Base-by-base conservation (phyloP, 2,797 vertebrate genomes). In the Kryptolebias ocellatus region DNA sequence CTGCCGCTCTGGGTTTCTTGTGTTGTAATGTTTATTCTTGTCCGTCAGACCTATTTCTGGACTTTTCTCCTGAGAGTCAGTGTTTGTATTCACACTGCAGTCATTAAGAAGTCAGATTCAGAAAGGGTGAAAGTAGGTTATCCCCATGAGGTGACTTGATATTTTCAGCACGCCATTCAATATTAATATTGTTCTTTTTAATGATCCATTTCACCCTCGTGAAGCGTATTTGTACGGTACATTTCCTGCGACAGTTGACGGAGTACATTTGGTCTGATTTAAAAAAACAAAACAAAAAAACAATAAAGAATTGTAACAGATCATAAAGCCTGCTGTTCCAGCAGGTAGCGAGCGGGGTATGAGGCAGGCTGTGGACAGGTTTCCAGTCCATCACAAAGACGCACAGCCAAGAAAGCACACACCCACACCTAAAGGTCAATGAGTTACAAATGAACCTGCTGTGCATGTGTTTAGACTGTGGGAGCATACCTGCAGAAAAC, bases 31-130 rank as follows among this genome's bases (percentile, higher is more conserved):
- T 37, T 59, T 1, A 53, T 62, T 57, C 67, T 8, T 58, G n/a
- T 80, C 67, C 55, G 53, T 64, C 71, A 8, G 69, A 60, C 27
- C 49, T 80, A 71, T 81, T 83, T 68, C 64, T 74, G 64, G 63
- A 67, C 34, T 4, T 3, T 54, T 65, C 47, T 63, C 81, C 76
- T 79, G 24, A 15, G 64, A 74, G 74, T 5, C 64, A 4, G 55
- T 64, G 76, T 80, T 84, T 82, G 79, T 72, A 49, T 60, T 69
- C 61, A 0, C 56, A 8, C 67, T 44, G 58, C 70, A 75, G 62
- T 75, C 74, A 71, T 66, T 60, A 83, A 64, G 31, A 59, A 67
- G 76, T 64, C 54, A 1, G 37, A 63, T 52, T 52, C 65, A 29
- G 31, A 70, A 60, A 18, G 58, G 65, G 15, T 70, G 74, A 39